Percentiles rank a stretch among this genome's conserved stretches.
Conservation (phyloP, 2,888 invertebrate genomes). For the Hofmannophila pseudospretella region DNA sequence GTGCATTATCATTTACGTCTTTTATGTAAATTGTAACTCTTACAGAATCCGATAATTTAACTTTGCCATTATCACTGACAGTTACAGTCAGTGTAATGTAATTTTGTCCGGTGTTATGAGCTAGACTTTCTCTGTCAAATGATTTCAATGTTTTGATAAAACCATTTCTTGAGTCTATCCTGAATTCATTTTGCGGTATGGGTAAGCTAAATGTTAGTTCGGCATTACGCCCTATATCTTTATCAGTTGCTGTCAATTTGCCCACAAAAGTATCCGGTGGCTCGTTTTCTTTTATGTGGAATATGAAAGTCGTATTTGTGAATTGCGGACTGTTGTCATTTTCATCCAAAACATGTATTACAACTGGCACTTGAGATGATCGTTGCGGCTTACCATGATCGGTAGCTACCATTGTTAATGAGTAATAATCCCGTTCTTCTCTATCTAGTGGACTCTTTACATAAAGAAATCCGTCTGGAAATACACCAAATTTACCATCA, state of each 20-base stretch:
- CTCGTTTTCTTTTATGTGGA: conserved; percentile 92
- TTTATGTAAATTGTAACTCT: conserved; percentile 91
- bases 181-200: conserved; percentile 87
- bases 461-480: conserved; percentile 95
- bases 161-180: conserved; percentile 93
- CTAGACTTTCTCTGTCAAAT: conserved; percentile 93
- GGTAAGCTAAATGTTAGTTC: conserved; percentile 91
- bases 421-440: conserved; percentile 94
- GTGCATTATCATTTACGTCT: conserved; percentile 95
- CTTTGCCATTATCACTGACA: conserved; percentile 90
- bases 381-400: conserved; percentile 88
- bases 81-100: conserved; percentile 90
- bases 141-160: conserved; percentile 90
- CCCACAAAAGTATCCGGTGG: conserved; percentile 94
- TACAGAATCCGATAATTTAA: conserved; percentile 88
- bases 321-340: conserved; percentile 98
- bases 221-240: conserved; percentile 93
- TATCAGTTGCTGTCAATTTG: conserved; percentile 92
- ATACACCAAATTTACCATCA: conserved; percentile 93
- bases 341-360: conserved; percentile 95
- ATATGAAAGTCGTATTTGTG: conserved; percentile 92
- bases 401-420: conserved; percentile 88
- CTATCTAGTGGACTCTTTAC: conserved; percentile 91
- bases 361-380: conserved; percentile 92
- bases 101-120: conserved; percentile 86